Conservation (phyloP, 2,888 invertebrate species). For the Clostera curtula region DNA sequence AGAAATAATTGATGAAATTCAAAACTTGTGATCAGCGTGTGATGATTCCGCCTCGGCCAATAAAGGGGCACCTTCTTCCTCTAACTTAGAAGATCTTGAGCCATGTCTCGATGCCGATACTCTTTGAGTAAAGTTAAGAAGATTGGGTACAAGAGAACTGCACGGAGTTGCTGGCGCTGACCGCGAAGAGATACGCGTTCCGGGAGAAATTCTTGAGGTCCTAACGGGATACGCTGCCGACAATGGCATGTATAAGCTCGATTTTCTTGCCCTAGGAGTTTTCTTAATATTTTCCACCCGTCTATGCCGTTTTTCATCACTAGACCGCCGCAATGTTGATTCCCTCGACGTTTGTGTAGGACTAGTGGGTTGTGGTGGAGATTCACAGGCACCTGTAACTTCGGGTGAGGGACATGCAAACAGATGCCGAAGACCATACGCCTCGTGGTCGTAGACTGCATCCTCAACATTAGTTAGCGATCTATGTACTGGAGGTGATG, state of each 20-base stretch:
- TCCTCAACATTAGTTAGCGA: constrained; percentile 41
- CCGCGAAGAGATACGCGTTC: constrained; percentile 79
- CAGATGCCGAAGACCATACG: constrained; percentile 43
- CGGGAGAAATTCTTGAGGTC: constrained; percentile 50
- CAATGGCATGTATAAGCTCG: constrained; percentile 82
- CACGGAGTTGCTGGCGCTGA: constrained; percentile 89
- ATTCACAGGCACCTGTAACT: constrained; percentile 54
- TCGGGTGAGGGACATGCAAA: constrained; percentile 41
- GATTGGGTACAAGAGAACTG: constrained; percentile 79
- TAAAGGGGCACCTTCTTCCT: constrained; percentile 78
- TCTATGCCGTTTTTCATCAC: constrained; percentile 70
- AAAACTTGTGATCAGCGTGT: constrained; percentile 58
- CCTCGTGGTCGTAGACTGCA: constrained; percentile 43
- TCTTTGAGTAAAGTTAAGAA: constrained; percentile 76
- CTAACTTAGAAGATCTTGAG: constrained; percentile 57
- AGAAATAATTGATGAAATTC: constrained; percentile 15
- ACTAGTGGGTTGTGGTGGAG: constrained; percentile 88
- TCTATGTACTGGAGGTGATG: constrained; percentile 48
- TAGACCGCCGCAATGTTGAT: constrained; percentile 79
- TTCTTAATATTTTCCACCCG: constrained; percentile 48
- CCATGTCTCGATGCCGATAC: constrained; percentile 66
- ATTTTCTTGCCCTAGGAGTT: constrained; percentile 66
- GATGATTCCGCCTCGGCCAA: constrained; percentile 62
- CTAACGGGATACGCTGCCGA: constrained; percentile 49
- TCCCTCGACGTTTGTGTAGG: constrained; percentile 85